Conservation (phyloP, 2,888 invertebrate species). For the Pristionchus entomophagus region DNA sequence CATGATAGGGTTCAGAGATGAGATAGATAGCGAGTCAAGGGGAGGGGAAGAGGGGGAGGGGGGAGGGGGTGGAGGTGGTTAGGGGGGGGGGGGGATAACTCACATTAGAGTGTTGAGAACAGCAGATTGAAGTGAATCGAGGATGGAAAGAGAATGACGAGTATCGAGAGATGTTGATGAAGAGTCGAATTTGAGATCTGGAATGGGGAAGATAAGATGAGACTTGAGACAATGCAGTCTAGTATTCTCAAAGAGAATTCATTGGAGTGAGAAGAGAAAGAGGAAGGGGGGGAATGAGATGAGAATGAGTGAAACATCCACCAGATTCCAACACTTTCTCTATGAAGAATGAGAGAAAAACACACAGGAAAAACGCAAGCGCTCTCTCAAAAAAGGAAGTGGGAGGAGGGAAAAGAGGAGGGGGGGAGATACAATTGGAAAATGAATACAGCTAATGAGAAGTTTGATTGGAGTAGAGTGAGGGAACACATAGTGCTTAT, state of each 20-base stretch:
- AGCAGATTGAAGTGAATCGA: conserved; percentile 71
- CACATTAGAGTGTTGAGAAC: conserved; percentile 72
- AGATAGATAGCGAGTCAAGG: neutral
- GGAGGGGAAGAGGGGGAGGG: neutral
- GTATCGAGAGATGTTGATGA: conserved; percentile 59
- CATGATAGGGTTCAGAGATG: neutral
- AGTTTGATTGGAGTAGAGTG: neutral
- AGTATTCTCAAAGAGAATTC: conserved; percentile 12
- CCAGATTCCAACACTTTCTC: neutral
- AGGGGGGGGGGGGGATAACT: conserved; percentile 51
- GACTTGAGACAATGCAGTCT: neutral
- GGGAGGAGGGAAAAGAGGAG: neutral
- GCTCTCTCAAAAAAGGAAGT: neutral
- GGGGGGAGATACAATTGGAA: neutral
- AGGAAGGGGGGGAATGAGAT: neutral
- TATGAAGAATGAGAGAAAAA: neutral
- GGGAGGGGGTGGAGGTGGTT: neutral
- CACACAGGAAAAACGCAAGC: conserved; percentile 25
- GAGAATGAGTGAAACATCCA: neutral
- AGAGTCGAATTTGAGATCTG: conserved; percentile 72
- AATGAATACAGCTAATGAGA: conserved; percentile 6
- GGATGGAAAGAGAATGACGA: conserved; percentile 64
- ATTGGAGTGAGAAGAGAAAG: too few species aligned
- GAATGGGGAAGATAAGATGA: conserved; percentile 50
- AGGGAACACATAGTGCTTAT: neutral